A percentile compares a stretch with the other conserved stretches of the same genome.
Evolutionary conservation across 2,888 invertebrate species (phyloP).

Genomic region (Pedicia rivosa): DNA sequence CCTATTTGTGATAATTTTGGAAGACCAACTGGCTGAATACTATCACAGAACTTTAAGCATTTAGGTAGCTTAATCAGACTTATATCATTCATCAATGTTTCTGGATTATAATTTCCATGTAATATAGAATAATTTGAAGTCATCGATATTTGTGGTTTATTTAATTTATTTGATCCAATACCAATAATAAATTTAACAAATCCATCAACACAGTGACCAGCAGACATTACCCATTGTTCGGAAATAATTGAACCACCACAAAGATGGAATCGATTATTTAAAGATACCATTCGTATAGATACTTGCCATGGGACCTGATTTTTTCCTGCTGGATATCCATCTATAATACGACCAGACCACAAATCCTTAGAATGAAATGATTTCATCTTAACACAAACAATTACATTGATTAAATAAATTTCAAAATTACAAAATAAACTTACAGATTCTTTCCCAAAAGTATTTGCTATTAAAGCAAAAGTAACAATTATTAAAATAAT

Average conservation of each 20-base stretch:
- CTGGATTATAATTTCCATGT: background rate
- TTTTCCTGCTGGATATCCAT: background rate
- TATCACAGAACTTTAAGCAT: too few relatives aligned
- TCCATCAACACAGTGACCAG: background rate
- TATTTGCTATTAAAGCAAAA: too few relatives aligned
- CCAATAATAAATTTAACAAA: background rate
- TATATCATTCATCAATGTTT: background rate
- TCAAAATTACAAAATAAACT: too few relatives aligned
- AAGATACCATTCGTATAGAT: background rate
- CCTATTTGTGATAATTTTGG: too few relatives aligned
- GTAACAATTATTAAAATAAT: too few relatives aligned
- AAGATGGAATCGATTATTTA: background rate
- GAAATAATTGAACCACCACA: background rate
- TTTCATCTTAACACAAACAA: too few relatives aligned
- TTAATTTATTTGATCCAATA: background rate
- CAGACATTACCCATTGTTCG: background rate
- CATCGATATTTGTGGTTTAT: background rate
- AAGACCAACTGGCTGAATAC: too few relatives aligned
- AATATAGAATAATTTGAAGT: background rate
- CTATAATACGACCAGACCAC: background rate
- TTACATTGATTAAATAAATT: too few relatives aligned
- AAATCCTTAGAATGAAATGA: too few relatives aligned
- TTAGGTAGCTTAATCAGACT: too few relatives aligned
- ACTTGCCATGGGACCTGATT: background rate
- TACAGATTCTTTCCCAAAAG: too few relatives aligned